Evolutionary conservation across 1,140 invertebrate genomes (phyloP).

Genomic region (Maconellicoccus hirsutus): DNA sequence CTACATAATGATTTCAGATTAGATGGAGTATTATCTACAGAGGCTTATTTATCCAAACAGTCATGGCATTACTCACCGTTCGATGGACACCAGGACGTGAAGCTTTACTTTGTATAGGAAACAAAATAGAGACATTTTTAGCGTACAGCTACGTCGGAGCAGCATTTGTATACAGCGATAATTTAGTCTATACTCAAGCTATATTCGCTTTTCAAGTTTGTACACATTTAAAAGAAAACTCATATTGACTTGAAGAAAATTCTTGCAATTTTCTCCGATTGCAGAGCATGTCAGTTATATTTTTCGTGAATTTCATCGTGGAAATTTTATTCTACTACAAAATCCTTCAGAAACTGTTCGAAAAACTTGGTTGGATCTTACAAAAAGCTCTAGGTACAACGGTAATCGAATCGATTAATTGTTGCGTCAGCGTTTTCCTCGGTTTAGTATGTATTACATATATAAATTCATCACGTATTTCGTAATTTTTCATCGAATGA

Average conservation of each 20-base stretch:
- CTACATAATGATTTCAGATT: constrained; percentile 40
- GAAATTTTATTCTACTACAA: constrained; percentile 80
- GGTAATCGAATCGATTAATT: constrained; percentile 79
- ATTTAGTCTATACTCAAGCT: constrained; percentile 40
- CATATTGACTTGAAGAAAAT: background rate
- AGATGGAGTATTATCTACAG: constrained; percentile 65
- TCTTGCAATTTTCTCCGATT: constrained; percentile 30
- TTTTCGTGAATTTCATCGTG: constrained; percentile 81
- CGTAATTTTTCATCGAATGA: too few species aligned
- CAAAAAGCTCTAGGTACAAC: constrained; percentile 68
- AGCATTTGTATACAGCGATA: constrained; percentile 70
- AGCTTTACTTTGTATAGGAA: constrained; percentile 67
- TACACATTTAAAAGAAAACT: constrained; percentile 28
- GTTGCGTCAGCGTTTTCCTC: constrained; percentile 82
- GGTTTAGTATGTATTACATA: constrained; percentile 54
- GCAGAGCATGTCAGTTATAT: constrained; percentile 71
- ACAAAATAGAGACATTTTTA: constrained; percentile 68
- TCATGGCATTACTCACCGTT: constrained; percentile 74
- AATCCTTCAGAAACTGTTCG: constrained; percentile 71
- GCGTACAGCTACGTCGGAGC: constrained; percentile 64
- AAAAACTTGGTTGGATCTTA: constrained; percentile 66
- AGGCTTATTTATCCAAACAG: constrained; percentile 73
- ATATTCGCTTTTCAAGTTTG: constrained; percentile 74
- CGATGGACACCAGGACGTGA: constrained; percentile 63
- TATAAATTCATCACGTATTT: too few species aligned